Conservation (phyloP, 2,113 vertebrate genomes). For the Amazona guildingii region DNA sequence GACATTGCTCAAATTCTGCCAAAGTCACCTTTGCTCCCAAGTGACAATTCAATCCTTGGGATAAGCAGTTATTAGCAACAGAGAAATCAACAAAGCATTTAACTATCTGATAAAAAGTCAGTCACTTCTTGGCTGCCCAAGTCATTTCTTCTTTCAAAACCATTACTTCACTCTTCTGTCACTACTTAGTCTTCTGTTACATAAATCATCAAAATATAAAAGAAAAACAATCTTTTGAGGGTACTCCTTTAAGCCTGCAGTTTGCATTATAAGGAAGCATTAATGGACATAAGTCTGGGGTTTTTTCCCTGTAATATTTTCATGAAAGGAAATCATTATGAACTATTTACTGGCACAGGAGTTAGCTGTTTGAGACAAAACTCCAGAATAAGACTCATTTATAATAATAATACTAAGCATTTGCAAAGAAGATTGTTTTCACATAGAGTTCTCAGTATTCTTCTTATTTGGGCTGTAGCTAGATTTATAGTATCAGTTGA, state of each 20-base stretch:
- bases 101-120: not conserved
- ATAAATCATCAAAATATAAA: not conserved
- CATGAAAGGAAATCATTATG: not conserved
- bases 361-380: not conserved
- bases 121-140: not conserved
- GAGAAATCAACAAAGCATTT: not conserved
- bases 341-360: not conserved
- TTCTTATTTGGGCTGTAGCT: not conserved
- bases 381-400: not conserved
- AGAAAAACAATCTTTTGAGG: not conserved
- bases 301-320: not conserved
- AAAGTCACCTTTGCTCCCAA: not conserved
- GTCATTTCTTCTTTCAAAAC: not conserved
- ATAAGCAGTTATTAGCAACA: not conserved
- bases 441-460: not conserved
- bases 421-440: not conserved
- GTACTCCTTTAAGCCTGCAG: not conserved
- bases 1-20: not conserved
- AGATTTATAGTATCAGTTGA: not conserved
- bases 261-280: not conserved
- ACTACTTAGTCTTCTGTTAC: not conserved
- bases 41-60: not conserved
- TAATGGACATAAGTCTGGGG: not conserved
- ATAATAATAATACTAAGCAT: not conserved
- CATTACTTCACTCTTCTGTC: not conserved